Percentiles rank a stretch among this genome's conserved stretches.
phyloP scores from a whole-genome alignment of 2,113 vertebrate genomes.

The Nerophis ophidion region DNA sequence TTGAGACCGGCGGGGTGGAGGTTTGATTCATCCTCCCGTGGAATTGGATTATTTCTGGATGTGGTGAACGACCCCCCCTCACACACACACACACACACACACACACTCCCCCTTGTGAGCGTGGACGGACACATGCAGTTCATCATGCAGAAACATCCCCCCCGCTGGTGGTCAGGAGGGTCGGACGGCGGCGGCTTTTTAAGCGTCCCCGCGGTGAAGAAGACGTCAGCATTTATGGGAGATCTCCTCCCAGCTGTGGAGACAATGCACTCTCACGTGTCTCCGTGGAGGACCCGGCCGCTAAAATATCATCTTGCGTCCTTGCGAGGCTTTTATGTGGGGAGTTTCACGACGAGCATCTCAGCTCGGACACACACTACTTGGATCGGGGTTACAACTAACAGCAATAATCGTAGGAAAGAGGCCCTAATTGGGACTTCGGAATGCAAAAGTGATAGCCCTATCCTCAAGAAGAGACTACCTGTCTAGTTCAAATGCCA shows the following conservation, averaged over 20 bases:
- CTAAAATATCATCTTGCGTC: neutral
- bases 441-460: too few relatives aligned
- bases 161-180: constrained; percentile 3
- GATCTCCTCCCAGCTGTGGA: neutral
- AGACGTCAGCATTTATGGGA: neutral
- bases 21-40: constrained; percentile 57
- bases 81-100: neutral
- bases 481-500: too few relatives aligned
- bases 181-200: constrained; percentile 1
- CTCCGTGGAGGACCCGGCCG: neutral
- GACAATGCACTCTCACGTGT: neutral
- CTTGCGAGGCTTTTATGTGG: neutral
- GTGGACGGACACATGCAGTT: constrained; percentile 42
- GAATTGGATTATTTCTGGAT: constrained; percentile 66
- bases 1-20: constrained; percentile 50
- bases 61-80: constrained; percentile 19
- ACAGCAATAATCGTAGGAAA: too few relatives aligned
- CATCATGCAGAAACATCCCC: constrained; percentile 38
- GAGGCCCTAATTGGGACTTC: too few relatives aligned
- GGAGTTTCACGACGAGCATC: neutral
- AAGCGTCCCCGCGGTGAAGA: constrained; percentile 15
- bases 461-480: too few relatives aligned
- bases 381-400: too few relatives aligned
- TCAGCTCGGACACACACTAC: too few relatives aligned
- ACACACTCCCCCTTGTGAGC: constrained; percentile 6